A percentile compares a stretch with the other conserved stretches of the same genome.
Evolutionary conservation across 2,797 vertebrate genomes (phyloP).

Genomic region (Enteromius mattozi): DNA sequence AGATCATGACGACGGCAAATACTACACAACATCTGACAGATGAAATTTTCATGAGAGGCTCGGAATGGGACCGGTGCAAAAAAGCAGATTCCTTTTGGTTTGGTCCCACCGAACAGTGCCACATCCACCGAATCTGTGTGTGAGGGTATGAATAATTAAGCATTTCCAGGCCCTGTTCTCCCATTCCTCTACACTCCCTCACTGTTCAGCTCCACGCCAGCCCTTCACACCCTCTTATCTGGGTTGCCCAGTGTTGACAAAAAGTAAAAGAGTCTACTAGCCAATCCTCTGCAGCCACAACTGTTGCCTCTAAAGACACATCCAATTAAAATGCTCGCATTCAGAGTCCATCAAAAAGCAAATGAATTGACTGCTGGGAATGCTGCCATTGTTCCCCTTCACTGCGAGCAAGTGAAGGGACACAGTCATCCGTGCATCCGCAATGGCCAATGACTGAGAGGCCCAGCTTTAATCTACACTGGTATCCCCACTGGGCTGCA

Average conservation of each 20-base stretch:
- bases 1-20: not conserved
- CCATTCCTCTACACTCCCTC: constrained; percentile 22
- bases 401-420: constrained; percentile 28
- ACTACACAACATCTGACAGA: not conserved
- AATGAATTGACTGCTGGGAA: constrained; percentile 58
- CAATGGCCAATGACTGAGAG: not conserved
- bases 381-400: constrained; percentile 47
- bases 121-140: constrained; percentile 4
- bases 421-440: not conserved
- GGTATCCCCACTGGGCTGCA: constrained; percentile 24
- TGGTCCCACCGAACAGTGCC: not conserved
- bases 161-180: constrained; percentile 32
- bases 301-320: constrained; percentile 40
- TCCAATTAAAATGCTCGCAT: constrained; percentile 60
- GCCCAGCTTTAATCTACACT: constrained; percentile 48
- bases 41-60: not conserved
- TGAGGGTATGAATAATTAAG: constrained; percentile 36
- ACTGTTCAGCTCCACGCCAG: constrained; percentile 41
- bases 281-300: constrained; percentile 38
- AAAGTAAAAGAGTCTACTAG: constrained; percentile 34
- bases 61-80: not conserved
- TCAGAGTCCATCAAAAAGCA: constrained; percentile 56
- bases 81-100: constrained; percentile 15
- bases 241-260: constrained; percentile 44
- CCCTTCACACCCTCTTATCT: constrained; percentile 56